These are phyloP conservation scores for Pelobates fuscus DNA, from an alignment of 2,113 vertebrate species.

Conservation along the genomic window DNA sequence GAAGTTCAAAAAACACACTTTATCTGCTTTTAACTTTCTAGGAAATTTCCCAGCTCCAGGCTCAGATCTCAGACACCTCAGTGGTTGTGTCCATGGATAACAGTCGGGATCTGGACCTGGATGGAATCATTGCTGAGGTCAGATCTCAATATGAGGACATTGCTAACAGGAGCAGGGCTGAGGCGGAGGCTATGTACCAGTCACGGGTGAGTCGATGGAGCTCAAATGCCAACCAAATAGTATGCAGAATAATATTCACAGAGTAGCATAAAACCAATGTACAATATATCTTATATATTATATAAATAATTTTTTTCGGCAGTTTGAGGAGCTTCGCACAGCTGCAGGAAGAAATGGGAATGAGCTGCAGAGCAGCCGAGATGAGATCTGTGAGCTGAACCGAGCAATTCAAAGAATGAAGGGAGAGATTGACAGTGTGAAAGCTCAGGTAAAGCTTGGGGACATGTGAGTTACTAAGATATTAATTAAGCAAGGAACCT, in stretches of 20 bases:
- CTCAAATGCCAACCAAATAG: too few relatives aligned
- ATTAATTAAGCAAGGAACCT: too few relatives aligned
- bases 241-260: too few relatives aligned
- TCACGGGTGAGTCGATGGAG: constrained; percentile 27
- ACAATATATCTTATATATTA: neutral
- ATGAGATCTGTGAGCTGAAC: constrained; percentile 74
- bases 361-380: constrained; percentile 69
- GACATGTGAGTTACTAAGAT: too few relatives aligned
- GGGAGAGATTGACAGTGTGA: constrained; percentile 72
- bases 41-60: constrained; percentile 29
- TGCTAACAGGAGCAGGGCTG: constrained; percentile 75
- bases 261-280: neutral
- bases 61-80: constrained; percentile 41
- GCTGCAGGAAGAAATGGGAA: constrained; percentile 51
- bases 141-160: constrained; percentile 87
- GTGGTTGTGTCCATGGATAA: constrained; percentile 90
- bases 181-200: constrained; percentile 89
- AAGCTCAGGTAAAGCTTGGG: constrained; percentile 68
- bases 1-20: too few relatives aligned
- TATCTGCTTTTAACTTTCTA: neutral
- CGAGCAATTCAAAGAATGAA: constrained; percentile 72
- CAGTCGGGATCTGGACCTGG: constrained; percentile 81
- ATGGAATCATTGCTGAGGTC: constrained; percentile 80
- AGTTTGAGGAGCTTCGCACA: constrained; percentile 34
- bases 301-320: neutral